These are phyloP conservation scores for Seira sanloemensis DNA, from an alignment of 2,888 invertebrate species.

Conservation along the genomic window DNA sequence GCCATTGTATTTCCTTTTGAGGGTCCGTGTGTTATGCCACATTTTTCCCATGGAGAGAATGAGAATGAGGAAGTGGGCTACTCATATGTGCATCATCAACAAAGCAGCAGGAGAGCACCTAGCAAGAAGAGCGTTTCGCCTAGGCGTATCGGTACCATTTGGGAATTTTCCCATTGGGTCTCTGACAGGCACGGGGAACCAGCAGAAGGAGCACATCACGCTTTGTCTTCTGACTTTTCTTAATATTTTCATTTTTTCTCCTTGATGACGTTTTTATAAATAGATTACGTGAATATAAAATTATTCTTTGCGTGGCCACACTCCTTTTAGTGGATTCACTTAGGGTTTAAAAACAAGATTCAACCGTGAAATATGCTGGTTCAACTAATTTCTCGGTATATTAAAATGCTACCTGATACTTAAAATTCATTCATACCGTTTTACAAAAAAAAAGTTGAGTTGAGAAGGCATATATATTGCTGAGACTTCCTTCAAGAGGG, in stretches of 20 bases:
- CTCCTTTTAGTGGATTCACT: constrained; percentile 34
- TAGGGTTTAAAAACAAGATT: background rate
- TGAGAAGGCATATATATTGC: no score
- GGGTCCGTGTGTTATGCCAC: constrained; percentile 4
- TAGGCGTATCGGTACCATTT: constrained; percentile 33
- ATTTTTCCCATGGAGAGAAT: constrained; percentile 18
- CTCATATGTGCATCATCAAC: constrained; percentile 7
- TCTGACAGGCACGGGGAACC: constrained; percentile 1
- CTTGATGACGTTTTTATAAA: constrained; percentile 19
- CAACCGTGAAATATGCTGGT: constrained; percentile 14
- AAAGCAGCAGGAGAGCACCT: background rate
- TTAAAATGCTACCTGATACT: constrained; percentile 14
- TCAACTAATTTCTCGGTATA: constrained; percentile 17
- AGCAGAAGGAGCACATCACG: constrained; percentile 17
- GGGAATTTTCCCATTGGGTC: constrained; percentile 54
- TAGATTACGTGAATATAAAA: constrained; percentile 28
- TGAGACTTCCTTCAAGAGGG: background rate
- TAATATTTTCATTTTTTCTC: background rate
- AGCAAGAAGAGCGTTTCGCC: constrained; percentile 9
- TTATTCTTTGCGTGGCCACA: background rate
- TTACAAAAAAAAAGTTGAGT: no score
- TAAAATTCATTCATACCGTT: background rate
- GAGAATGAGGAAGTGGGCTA: constrained; percentile 12
- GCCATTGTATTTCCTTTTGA: constrained; percentile 10
- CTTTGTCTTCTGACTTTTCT: constrained; percentile 19